These are phyloP conservation scores for Parambassis ranga DNA, from an alignment of 2,797 vertebrate genomes.

Conservation along the genomic window DNA sequence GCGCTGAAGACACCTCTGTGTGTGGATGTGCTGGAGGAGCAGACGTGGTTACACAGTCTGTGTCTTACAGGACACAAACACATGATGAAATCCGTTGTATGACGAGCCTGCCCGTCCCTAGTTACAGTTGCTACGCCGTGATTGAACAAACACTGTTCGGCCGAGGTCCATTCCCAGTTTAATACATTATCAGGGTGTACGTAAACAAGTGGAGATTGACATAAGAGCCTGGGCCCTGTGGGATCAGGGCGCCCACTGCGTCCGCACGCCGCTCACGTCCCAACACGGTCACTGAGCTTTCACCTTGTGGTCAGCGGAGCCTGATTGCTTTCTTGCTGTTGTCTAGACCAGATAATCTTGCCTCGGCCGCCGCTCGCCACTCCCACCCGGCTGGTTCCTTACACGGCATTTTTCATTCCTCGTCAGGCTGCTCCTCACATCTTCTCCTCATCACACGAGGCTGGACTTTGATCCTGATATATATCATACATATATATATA, in stretches of 20 bases:
- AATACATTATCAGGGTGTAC: not conserved
- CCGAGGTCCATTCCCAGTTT: not conserved
- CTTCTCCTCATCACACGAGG: not conserved
- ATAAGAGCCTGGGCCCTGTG: not conserved
- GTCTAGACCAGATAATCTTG: constrained; percentile 41
- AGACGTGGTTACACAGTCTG: not conserved
- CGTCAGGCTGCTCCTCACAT: not conserved
- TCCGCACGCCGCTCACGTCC: not conserved
- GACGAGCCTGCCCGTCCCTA: not conserved
- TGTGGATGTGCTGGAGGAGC: not conserved
- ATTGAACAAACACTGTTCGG: not conserved
- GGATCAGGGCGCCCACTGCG: constrained; percentile 5
- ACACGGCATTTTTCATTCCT: constrained; percentile 11
- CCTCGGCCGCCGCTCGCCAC: constrained; percentile 2
- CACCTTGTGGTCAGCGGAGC: constrained; percentile 23
- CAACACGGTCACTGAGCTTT: constrained; percentile 25
- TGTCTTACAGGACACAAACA: not conserved
- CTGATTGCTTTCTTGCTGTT: constrained; percentile 43
- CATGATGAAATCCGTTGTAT: not conserved
- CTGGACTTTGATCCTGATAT: not conserved
- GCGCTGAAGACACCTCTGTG: too few relatives aligned
- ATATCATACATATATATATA: too few relatives aligned
- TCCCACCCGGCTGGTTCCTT: constrained; percentile 18
- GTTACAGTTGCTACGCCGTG: not conserved
- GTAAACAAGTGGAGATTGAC: constrained; percentile 10